These are phyloP conservation scores for Hippocampus kuda DNA, from an alignment of 2,797 vertebrate genomes.

Conservation along the genomic window DNA sequence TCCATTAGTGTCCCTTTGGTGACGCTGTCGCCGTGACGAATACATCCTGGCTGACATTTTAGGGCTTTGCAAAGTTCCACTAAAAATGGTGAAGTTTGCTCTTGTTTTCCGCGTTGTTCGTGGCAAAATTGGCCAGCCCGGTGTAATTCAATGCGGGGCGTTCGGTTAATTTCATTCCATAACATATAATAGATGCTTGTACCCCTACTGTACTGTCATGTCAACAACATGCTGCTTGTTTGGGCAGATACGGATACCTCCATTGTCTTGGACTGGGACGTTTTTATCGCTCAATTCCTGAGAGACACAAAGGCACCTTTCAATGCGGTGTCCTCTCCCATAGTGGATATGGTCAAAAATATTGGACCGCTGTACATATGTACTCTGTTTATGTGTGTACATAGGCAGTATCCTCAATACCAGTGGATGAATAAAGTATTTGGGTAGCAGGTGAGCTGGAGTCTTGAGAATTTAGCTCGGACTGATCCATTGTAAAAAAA, in stretches of 20 bases:
- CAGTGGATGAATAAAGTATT: too few species aligned
- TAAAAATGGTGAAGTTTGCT: slow-evolving; percentile 54
- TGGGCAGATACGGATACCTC: neutral
- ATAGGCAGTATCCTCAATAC: too few species aligned
- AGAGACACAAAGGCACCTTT: neutral
- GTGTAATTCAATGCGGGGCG: slow-evolving; percentile 23
- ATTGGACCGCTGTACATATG: neutral
- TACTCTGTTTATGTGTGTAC: too few species aligned
- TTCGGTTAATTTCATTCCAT: neutral
- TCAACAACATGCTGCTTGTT: neutral
- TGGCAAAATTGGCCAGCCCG: slow-evolving; percentile 20
- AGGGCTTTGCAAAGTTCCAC: slow-evolving; percentile 36
- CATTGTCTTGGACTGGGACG: neutral
- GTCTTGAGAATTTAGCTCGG: too few species aligned
- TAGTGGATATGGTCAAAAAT: neutral
- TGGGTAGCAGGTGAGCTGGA: too few species aligned
- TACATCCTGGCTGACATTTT: slow-evolving; percentile 49
- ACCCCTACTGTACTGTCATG: neutral
- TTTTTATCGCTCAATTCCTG: neutral
- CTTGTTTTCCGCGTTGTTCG: slow-evolving; percentile 33
- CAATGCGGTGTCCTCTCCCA: neutral
- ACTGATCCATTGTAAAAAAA: too few species aligned
- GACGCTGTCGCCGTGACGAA: slow-evolving; percentile 51
- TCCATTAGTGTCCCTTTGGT: slow-evolving; percentile 54
- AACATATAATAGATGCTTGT: neutral